Conservation (phyloP, 1,140 invertebrate genomes). For the Episyrphus balteatus region DNA sequence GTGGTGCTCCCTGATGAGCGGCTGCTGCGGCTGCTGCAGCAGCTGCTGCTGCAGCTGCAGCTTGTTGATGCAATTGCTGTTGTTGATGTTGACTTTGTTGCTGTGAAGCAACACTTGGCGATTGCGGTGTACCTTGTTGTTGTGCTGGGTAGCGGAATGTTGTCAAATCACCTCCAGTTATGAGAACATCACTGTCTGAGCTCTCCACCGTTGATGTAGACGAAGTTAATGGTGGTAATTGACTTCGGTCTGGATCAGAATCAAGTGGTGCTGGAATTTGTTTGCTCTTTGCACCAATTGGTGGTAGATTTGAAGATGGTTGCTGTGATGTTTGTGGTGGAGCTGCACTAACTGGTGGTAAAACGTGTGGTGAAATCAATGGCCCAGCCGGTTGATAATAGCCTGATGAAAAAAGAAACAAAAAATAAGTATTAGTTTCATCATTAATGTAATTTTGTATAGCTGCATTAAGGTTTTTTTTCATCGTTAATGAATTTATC, state of each 20-base stretch:
- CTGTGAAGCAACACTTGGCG: conserved; percentile 9
- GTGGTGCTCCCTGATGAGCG: conserved; percentile 36
- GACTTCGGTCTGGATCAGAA: conserved; percentile 9
- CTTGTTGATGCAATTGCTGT: conserved; percentile 36
- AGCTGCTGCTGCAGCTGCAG: conserved; percentile 38
- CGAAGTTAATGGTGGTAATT: conserved; percentile 12
- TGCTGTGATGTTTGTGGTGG: conserved; percentile 10
- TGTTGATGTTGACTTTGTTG: conserved; percentile 25
- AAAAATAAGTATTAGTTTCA: conserved; percentile 14
- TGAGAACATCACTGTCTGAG: conserved; percentile 38
- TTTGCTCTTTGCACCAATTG: conserved; percentile 4
- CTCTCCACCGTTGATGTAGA: conserved; percentile 32
- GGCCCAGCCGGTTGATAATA: conserved; percentile 82
- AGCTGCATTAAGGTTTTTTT: no score
- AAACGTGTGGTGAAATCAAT: conserved; percentile 58
- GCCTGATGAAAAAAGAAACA: conserved; percentile 47
- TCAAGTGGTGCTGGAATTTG: conserved; percentile 8
- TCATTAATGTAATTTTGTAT: no score
- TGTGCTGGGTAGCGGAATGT: conserved; percentile 13
- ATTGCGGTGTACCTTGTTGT: conserved; percentile 7
- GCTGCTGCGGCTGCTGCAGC: conserved; percentile 34
- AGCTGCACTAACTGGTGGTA: conserved; percentile 39
- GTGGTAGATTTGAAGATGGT: conserved; percentile 14
- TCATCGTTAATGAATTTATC: no score
- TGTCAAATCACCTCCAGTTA: conserved; percentile 13